Evolutionary conservation across 2,797 vertebrate genomes (phyloP).

Genomic region (Anas flavirostris): DNA sequence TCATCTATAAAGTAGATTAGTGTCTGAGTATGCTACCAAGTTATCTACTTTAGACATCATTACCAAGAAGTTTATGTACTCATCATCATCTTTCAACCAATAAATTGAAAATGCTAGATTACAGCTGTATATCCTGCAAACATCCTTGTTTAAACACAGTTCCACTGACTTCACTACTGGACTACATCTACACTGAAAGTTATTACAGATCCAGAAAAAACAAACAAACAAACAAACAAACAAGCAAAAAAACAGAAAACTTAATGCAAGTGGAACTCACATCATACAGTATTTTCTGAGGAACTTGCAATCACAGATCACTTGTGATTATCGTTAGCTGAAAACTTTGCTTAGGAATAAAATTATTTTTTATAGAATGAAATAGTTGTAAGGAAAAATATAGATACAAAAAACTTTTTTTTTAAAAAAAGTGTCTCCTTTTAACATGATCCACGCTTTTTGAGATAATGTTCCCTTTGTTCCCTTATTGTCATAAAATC

Average conservation of each 20-base stretch:
- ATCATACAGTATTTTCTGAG: neutral
- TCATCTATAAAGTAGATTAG: neutral
- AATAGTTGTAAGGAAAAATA: neutral
- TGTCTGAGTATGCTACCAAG: neutral
- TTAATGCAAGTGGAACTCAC: neutral
- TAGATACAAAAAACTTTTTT: neutral
- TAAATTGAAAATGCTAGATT: neutral
- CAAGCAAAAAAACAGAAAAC: neutral
- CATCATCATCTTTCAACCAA: neutral
- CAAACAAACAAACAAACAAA: neutral
- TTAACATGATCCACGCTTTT: neutral
- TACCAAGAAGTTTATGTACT: neutral
- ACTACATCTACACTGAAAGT: neutral
- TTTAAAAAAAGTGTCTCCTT: neutral
- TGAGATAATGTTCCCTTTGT: neutral
- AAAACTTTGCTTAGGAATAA: neutral
- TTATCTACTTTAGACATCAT: neutral
- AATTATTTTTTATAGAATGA: neutral
- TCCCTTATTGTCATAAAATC: neutral
- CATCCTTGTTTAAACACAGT: neutral
- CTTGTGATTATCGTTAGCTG: neutral
- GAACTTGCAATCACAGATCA: neutral
- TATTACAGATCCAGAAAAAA: neutral
- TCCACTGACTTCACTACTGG: neutral
- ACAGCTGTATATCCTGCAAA: neutral